Base-by-base conservation (phyloP, 2,888 invertebrate genomes). In the Aspidiotus rigidus region DNA sequence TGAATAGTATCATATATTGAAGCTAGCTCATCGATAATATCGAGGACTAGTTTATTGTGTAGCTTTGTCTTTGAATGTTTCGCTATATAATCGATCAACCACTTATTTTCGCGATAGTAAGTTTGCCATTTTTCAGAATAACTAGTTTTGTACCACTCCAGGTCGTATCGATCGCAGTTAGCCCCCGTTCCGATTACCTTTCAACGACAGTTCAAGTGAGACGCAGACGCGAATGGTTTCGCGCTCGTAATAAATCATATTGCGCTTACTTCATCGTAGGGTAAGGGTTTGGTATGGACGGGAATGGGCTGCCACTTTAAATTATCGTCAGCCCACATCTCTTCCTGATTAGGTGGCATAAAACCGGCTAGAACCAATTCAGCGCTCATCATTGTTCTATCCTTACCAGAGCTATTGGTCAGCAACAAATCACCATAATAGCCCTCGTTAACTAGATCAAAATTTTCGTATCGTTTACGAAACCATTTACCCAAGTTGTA, bases 311-410 rank as follows among this genome's bases (percentile, higher is more conserved):
- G 80, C 83, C 83, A 83, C 8, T 72, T 72, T 2, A 82, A 64
- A 39, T 76, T 71, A 5, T 73, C 61, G 5, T 71, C 62, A 56
- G 77, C 75, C 78, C 78, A 79, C 44, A 74, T 70, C 64, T 78
- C 75, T 2, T 73, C 67, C 13, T 71, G 74, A 1, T 57, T 59
- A 0, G 77, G 77, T 9, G 78, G 79, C 73, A 77, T 82, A 42
- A 81, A 73, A 2, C 81, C 82, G 64, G 92, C 91, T 72, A 93
- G 80, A 77, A 90, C 87, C 1, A 87, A 82, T 76, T 87, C 83
- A 0, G 91, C 94, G 70, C 92, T 93, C 89, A 92, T 92, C 10
- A 95, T 79, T 0, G 95, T 92, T 40, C 95, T 84, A 79, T 95
- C 93, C n/a, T 88, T 86, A 79, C 94, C 91, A 0, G 94, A 93